Conservation (phyloP, 2,797 vertebrate genomes). For the Oryzias sinensis region DNA sequence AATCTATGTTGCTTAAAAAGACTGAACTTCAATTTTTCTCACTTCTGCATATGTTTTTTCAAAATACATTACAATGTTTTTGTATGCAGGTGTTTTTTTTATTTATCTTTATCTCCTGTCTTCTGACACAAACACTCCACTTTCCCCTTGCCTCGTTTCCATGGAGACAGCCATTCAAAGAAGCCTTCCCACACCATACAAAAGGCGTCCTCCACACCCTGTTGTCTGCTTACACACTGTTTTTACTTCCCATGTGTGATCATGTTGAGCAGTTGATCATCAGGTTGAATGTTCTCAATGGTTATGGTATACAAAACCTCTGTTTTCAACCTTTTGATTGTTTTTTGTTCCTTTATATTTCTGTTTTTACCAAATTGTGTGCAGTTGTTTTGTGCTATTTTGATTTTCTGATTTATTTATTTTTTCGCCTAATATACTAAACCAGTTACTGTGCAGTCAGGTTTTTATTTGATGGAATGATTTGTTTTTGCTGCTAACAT, state of each 20-base stretch:
- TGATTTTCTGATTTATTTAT: not conserved
- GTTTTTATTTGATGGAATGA: too few relatives aligned
- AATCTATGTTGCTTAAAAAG: too few relatives aligned
- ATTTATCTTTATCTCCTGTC: not conserved
- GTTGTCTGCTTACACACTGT: conserved; percentile 1
- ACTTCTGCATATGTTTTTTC: too few relatives aligned
- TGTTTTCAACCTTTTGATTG: not conserved
- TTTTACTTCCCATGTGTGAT: conserved; percentile 15
- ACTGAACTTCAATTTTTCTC: too few relatives aligned
- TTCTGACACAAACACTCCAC: conserved; percentile 1
- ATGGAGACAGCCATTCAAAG: conserved; percentile 54
- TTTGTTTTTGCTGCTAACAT: not conserved
- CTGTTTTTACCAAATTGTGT: not conserved
- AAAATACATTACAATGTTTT: too few relatives aligned
- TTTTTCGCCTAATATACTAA: not conserved
- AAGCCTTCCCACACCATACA: conserved; percentile 29
- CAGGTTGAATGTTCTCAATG: conserved; percentile 1
- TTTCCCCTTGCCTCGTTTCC: conserved; percentile 44
- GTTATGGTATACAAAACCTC: not conserved
- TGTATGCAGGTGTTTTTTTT: too few relatives aligned
- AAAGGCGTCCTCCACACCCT: conserved; percentile 33
- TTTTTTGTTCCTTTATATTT: not conserved
- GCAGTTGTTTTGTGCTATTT: too few relatives aligned
- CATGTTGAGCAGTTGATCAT: conserved; percentile 4
- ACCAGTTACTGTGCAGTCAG: not conserved